Evolutionary conservation across 2,797 vertebrate species (phyloP), one percentile per base, ranked within the genome.

Genomic region (Moxostoma hubbsi): DNA sequence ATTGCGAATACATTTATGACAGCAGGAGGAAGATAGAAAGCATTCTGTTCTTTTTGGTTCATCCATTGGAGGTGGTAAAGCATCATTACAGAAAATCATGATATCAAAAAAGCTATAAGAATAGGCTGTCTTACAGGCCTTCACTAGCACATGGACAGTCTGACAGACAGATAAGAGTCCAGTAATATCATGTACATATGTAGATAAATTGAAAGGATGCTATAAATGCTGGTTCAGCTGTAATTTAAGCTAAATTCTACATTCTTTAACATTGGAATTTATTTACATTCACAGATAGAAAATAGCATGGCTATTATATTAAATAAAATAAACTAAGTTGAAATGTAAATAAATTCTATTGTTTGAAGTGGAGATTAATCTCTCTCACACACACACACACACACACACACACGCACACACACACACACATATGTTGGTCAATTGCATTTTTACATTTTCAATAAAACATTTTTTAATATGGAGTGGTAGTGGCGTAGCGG

Each of bases 1-100:
- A 67, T 67, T 59, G 49, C 36, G 45, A 67, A 76, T 50, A 12
- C 6, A 58, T 51, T 59, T 67, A 9, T 65, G 73, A 65, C 62
- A 57, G 6, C 9, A 55, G 11, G 43, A 57, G 15, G 61, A 7
- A 55, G 24, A 75, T 8, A 55, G 18, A 7, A 18, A 54, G 11
- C 62, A 16, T 54, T 11, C 5, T n/a, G 11, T 13, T 47, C 12
- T 66, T 24, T 6, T 65, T 55, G 15, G n/a, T 75, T 46, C 55
- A n/a, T 36, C 15, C 5, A 64, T 36, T 1, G 16, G 73, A 65
- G 9, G 12, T 10, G 46, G 9, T 12, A 75, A 54, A 55, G 5
- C 36, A 57, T 18, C 43, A n/a, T 65, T 64, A 24, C 6, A n/a
- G 55, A 24, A 15, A 45, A 54, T 45, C 36, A 11, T 61, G n/a